Evolutionary conservation across 2,113 vertebrate genomes (phyloP).

Genomic region (Percina caprodes): DNA sequence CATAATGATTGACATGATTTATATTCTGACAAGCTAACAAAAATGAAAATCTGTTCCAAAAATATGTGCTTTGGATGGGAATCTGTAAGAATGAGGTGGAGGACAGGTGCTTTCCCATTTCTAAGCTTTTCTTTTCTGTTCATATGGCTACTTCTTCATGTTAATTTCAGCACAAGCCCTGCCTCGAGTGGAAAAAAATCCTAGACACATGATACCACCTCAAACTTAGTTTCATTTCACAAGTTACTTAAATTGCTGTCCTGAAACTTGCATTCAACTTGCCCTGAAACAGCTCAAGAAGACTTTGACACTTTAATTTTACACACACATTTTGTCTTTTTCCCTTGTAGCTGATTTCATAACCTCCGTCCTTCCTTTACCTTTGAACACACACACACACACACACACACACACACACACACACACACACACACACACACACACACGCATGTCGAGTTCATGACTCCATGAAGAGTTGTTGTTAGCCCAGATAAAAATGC

Average conservation of each 20-base stretch:
- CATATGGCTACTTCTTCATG: background rate
- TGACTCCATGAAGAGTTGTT: slow-evolving; percentile 27
- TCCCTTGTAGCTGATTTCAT: slow-evolving; percentile 25
- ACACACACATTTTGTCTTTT: background rate
- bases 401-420: slow-evolving; percentile 1
- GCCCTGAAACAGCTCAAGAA: background rate
- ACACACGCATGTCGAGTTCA: background rate
- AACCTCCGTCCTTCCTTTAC: slow-evolving; percentile 5
- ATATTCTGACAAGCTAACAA: slow-evolving; percentile 25
- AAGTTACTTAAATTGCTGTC: background rate
- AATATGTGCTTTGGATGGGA: background rate
- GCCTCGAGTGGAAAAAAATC: background rate
- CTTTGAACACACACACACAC: background rate
- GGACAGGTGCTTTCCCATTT: background rate
- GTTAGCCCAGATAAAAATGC: slow-evolving; percentile 61
- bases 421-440: slow-evolving; percentile 3
- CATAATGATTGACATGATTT: slow-evolving; percentile 10
- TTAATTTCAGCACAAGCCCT: too few species aligned
- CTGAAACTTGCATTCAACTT: background rate
- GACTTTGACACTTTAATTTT: background rate
- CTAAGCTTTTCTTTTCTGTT: background rate
- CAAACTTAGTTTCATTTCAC: background rate
- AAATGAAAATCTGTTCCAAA: background rate
- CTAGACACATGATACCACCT: background rate
- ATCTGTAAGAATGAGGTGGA: background rate